Evolutionary conservation across 2,888 invertebrate species (phyloP), one percentile per base, ranked within the genome.

Genomic region (Podotricha telesiphe): DNA sequence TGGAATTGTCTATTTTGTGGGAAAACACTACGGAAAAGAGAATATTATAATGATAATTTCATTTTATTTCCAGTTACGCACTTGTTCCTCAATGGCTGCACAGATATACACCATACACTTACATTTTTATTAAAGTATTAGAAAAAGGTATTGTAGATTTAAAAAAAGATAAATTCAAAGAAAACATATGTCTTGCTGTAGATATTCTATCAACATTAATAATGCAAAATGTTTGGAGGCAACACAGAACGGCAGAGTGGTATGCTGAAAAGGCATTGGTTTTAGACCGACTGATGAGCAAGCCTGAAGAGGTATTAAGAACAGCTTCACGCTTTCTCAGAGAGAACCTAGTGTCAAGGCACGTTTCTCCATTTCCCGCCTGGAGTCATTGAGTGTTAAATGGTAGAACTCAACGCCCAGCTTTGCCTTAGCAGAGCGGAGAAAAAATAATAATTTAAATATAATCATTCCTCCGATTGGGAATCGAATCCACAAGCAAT

Each of bases 191-290:
- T 1, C 81, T 91, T 3, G 95, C 95, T 0, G 85, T 94, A 28
- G 83, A 91, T 0, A 87, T 94, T 48, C 83, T 96, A 0, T 81
- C 87, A 5, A 77, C 82, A 8, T 82, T 96, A 19, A 85, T 95
- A 17, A 75, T 75, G 0, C 95, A 95, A 78, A 79, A 81, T 1
- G 73, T 79, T 0, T 94, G 93, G 77, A 80, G 91, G 51, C 86
- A 86, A 34, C 89, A 94, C 63, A 91, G 88, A 72, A 86, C 87
- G 71, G 91, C 91, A 0, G 79, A 85, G 1, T 94, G 94, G 95
- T 95, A 93, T 80, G 94, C 94, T 34, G 93, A 96, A 74, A 91
- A 95, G 67, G 94, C 95, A 0, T 86, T 96, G 0, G 94, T 96
- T 75, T 83, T 94, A 28, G 94, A 95, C 65, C 93, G 87, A 70